Conservation (phyloP, 2,888 invertebrate species). For the Pardosa pseudoannulata region DNA sequence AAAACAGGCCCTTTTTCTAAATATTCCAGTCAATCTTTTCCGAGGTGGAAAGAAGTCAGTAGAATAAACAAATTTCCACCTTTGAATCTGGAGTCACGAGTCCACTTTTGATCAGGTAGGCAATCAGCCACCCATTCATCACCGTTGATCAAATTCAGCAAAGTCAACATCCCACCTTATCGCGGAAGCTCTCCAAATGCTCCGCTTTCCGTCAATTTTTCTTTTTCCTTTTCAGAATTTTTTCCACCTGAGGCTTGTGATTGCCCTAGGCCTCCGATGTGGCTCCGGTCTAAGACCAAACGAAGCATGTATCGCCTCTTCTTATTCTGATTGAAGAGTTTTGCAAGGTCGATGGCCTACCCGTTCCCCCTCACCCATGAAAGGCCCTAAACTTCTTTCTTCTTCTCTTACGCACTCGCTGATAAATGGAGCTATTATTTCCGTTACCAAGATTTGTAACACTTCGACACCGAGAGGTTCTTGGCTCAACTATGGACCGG, state of each 20-base stretch:
- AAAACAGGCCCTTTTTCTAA: neutral
- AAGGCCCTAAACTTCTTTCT: conserved; percentile 38
- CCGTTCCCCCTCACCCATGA: conserved; percentile 39
- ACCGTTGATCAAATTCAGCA: conserved; percentile 8
- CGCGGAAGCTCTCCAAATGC: conserved; percentile 13
- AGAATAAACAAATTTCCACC: conserved; percentile 16
- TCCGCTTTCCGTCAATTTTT: conserved; percentile 1
- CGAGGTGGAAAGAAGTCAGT: neutral
- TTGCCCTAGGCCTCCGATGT: conserved; percentile 11
- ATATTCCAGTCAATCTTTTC: neutral
- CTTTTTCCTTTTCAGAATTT: conserved; percentile 11
- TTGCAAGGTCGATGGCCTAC: conserved; percentile 70
- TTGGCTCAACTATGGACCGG: conserved; percentile 41
- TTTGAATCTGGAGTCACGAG: conserved; percentile 13
- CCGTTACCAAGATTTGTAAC: conserved; percentile 60
- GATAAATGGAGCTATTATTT: conserved; percentile 69
- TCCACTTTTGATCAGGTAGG: conserved; percentile 9
- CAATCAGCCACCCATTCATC: conserved; percentile 14
- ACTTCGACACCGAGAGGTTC: conserved; percentile 53
- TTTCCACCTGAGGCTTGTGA: neutral
- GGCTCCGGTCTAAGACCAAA: conserved; percentile 15
- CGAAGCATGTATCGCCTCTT: conserved; percentile 28
- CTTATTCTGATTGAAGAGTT: conserved; percentile 53
- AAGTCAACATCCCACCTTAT: conserved; percentile 8
- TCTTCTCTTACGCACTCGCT: conserved; percentile 47